These are phyloP conservation scores for Dexiosoma caninum DNA, from an alignment of 2,888 invertebrate species.

Conservation along the genomic window DNA sequence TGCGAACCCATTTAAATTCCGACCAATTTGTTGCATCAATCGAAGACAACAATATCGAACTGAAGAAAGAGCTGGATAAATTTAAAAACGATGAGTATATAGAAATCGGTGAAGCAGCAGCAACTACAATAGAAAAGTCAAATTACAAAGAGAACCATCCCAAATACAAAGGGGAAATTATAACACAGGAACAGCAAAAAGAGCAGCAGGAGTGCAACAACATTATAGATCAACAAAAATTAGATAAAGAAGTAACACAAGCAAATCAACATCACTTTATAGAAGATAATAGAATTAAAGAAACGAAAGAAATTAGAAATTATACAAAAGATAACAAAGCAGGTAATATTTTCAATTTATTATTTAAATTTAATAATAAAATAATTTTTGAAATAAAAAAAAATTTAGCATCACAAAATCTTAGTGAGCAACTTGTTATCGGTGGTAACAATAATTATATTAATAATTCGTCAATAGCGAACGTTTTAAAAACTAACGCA, in stretches of 20 bases:
- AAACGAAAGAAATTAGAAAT: not conserved
- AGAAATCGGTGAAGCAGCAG: conserved; percentile 62
- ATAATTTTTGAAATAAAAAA: not conserved
- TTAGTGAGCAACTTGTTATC: conserved; percentile 49
- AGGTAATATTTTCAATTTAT: conserved; percentile 16
- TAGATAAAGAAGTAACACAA: not conserved
- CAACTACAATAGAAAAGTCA: conserved; percentile 65
- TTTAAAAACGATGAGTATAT: conserved; percentile 43
- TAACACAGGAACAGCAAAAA: conserved; percentile 70
- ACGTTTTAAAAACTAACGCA: conserved; percentile 1
- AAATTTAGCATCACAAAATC: conserved; percentile 59
- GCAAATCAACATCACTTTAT: conserved; percentile 27
- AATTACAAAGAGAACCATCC: conserved; percentile 71
- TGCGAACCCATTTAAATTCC: conserved; percentile 78
- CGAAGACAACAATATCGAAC: conserved; percentile 70
- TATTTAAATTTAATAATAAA: not conserved
- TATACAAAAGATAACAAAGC: conserved; percentile 15
- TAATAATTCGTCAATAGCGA: conserved; percentile 32
- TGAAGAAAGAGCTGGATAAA: conserved; percentile 66
- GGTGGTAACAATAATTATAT: conserved; percentile 28
- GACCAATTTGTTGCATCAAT: conserved; percentile 67
- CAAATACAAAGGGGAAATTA: conserved; percentile 77
- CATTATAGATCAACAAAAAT: not conserved
- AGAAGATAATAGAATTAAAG: not conserved
- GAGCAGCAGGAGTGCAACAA: conserved; percentile 43